Evolutionary conservation across 2,797 vertebrate genomes (phyloP).

Genomic region (Gorsachius magnificus): DNA sequence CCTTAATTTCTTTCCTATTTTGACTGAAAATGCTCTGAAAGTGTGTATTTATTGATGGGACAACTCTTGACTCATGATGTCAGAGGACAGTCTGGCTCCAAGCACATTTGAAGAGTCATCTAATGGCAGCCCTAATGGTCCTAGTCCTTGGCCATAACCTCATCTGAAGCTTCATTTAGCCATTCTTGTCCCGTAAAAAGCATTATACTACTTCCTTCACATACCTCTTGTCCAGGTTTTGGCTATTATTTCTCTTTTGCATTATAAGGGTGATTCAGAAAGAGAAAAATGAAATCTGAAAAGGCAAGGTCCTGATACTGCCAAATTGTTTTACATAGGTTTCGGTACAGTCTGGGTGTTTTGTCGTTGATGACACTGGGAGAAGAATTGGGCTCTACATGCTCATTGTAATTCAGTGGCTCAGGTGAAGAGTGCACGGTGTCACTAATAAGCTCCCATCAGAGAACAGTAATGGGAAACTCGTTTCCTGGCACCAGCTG

Average conservation of each 20-base stretch:
- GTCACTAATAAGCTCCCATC: slow-evolving; percentile 30
- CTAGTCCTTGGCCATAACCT: not conserved
- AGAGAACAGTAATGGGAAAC: not conserved
- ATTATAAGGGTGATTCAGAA: not conserved
- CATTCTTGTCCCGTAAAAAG: not conserved
- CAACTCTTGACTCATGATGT: not conserved
- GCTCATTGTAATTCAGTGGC: not conserved
- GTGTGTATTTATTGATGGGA: not conserved
- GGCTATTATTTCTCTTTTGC: not conserved
- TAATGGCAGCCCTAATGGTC: not conserved
- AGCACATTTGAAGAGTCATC: not conserved
- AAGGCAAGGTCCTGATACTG: not conserved
- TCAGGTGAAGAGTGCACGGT: not conserved
- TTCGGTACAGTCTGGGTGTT: not conserved
- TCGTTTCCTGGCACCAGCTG: slow-evolving; percentile 1
- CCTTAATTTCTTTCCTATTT: not conserved
- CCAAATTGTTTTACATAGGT: not conserved
- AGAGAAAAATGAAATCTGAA: not conserved
- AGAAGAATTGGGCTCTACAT: not conserved
- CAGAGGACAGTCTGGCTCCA: not conserved
- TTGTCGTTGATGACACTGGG: not conserved
- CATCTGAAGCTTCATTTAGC: not conserved
- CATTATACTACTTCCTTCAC: not conserved
- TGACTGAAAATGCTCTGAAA: not conserved
- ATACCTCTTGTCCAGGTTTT: not conserved